These are phyloP conservation scores for Amorpha juglandis DNA, from an alignment of 2,888 invertebrate genomes.

Conservation along the genomic window DNA sequence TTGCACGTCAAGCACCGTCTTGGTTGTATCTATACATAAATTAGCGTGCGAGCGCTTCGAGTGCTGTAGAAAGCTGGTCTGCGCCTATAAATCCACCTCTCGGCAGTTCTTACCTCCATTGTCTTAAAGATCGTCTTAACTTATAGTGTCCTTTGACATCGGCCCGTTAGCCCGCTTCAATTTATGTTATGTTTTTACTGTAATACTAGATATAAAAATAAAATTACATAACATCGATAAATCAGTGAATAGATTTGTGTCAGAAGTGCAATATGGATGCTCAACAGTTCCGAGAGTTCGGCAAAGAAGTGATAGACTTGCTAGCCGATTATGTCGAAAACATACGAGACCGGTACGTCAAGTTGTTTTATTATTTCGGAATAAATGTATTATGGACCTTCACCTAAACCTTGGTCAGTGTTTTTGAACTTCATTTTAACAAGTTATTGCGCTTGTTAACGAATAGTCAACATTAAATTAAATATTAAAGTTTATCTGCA, in stretches of 20 bases:
- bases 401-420: constrained; percentile 24
- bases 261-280: constrained; percentile 86
- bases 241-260: constrained; percentile 10
- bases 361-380: background rate
- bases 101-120: constrained; percentile 63
- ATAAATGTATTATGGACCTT: constrained; percentile 18
- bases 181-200: constrained; percentile 6
- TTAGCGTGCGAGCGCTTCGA: constrained; percentile 40
- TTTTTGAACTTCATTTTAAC: background rate
- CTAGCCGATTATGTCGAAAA: constrained; percentile 94
- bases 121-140: constrained; percentile 65
- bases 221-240: background rate
- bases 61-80: constrained; percentile 70
- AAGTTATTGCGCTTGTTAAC: background rate
- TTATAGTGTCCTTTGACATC: constrained; percentile 43
- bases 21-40: constrained; percentile 27
- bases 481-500: background rate
- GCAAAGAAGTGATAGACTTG: constrained; percentile 94
- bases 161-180: background rate
- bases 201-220: background rate
- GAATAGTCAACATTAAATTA: background rate
- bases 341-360: constrained; percentile 89
- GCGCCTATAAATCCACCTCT: constrained; percentile 72
- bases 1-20: constrained; percentile 14
- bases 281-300: constrained; percentile 91